phyloP scores from a whole-genome alignment of 2,888 invertebrate species.

The Drosophila meridionalis region DNA sequence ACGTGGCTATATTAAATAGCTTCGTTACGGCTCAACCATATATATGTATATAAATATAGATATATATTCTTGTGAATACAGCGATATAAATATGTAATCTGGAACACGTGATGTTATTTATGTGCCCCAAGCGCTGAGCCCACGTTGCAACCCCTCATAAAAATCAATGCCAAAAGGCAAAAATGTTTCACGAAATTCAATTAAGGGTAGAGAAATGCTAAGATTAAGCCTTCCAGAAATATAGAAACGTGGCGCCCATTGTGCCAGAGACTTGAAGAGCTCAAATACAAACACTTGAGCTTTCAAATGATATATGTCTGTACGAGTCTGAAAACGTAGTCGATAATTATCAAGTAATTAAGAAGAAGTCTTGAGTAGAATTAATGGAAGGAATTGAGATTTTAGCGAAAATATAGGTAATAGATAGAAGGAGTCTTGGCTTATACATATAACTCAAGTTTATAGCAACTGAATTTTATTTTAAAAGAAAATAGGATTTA shows the following conservation, averaged over 20 bases:
- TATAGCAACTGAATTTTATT: neutral
- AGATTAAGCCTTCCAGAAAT: conserved; percentile 37
- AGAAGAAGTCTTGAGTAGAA: neutral
- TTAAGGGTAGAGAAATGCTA: conserved; percentile 43
- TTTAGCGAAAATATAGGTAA: neutral
- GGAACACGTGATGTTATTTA: conserved; percentile 70
- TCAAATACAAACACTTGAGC: conserved; percentile 33
- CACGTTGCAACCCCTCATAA: conserved; percentile 37
- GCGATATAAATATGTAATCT: conserved; percentile 64
- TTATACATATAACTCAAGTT: neutral
- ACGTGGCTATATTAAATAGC: conserved; percentile 24
- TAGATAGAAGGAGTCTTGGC: neutral
- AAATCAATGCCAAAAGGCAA: conserved; percentile 31
- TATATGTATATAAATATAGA: neutral
- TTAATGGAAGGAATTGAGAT: neutral
- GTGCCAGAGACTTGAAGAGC: conserved; percentile 27
- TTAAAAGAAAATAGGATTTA: neutral
- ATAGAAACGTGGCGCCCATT: conserved; percentile 29
- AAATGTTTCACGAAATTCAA: conserved; percentile 36
- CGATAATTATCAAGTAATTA: conserved; percentile 36
- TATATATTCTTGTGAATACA: conserved; percentile 13
- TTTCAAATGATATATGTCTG: neutral
- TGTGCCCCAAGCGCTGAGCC: conserved; percentile 35
- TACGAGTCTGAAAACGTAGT: conserved; percentile 1
- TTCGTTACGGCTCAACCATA: conserved; percentile 34